Evolutionary conservation across 1,140 invertebrate genomes (phyloP), one percentile per base, ranked within the genome.

Genomic region (Venustaconcha ellipsiformis): DNA sequence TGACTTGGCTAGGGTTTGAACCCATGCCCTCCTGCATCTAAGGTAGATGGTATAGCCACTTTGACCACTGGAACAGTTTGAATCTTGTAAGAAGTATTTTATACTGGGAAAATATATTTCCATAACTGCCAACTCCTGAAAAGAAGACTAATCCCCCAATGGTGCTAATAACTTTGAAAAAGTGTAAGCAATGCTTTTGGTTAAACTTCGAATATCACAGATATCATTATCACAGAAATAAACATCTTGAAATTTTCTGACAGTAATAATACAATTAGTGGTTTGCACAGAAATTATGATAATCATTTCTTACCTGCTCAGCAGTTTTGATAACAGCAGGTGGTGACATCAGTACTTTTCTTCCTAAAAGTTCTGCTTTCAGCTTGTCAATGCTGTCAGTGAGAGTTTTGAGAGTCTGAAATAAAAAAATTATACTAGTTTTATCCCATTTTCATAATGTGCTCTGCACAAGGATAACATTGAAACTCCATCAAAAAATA

Each of bases 311-410:
- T 71, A 81, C 80, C 72, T 79, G 70, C 60, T 80, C 79, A n/a
- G 81, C 76, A 57, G 79, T 80, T 64, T 78, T 82, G 15, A 80
- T 62, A n/a, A 65, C 55, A 57, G 70, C 57, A 70, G 67, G 64
- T 66, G 26, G 23, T 56, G 26, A 58, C 1, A 71, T 56, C 1
- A 58, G 57, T 70, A 57, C 20, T 48, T 73, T 73, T 5, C 55
- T 72, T 30, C 68, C 67, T 60, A 75, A 59, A 17, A 95, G 85
- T 82, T 95, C 94, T 82, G 93, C 94, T 56, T 93, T 92, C 18
- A 95, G 90, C 74, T 92, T 94, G 82, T 96, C 95, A 58, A 96
- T 95, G 3, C 93, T 93, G 70, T 93, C 92, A 79, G 95, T 94
- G 12, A 95, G 91, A 2, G 92, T 92, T 82, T 95, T 95, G 56